Conservation (phyloP, 1,140 invertebrate species). For the Drosophila athabasca region DNA sequence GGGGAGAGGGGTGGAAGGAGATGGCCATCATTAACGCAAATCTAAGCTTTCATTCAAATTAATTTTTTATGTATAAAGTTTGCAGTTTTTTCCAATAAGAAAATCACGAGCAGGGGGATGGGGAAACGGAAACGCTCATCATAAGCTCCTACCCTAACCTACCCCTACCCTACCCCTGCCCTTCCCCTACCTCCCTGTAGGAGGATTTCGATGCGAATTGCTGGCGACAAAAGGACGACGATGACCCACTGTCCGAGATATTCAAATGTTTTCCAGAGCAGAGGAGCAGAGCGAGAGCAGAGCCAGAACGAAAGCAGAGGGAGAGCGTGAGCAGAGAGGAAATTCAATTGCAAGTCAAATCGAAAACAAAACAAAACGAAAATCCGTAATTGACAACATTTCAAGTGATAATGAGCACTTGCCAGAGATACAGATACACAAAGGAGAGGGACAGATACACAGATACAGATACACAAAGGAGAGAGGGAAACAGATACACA, state of each 20-base stretch:
- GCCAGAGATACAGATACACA: slow-evolving; percentile 1
- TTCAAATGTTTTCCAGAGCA: slow-evolving; percentile 65
- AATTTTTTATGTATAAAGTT: slow-evolving; percentile 80
- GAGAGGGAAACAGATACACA: not conserved
- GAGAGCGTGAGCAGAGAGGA: slow-evolving; percentile 20
- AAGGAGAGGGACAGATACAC: not conserved
- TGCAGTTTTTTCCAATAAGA: slow-evolving; percentile 66
- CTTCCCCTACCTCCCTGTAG: too few relatives aligned
- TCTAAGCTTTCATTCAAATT: slow-evolving; percentile 72
- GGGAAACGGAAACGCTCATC: slow-evolving; percentile 43
- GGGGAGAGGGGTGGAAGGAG: too few relatives aligned
- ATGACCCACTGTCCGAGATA: slow-evolving; percentile 32
- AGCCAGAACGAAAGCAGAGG: too few relatives aligned
- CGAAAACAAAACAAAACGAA: slow-evolving; percentile 72
- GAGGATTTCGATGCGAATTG: slow-evolving; percentile 9
- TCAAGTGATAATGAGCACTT: slow-evolving; percentile 75
- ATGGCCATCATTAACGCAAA: slow-evolving; percentile 67
- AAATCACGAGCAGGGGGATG: slow-evolving; percentile 1
- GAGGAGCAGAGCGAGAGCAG: too few relatives aligned
- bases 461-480: not conserved
- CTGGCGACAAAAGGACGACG: slow-evolving; percentile 37
- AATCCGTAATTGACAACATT: slow-evolving; percentile 78
- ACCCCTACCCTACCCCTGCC: too few relatives aligned
- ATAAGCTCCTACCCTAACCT: slow-evolving; percentile 50
- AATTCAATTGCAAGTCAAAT: slow-evolving; percentile 81